These are phyloP conservation scores for Limosa lapponica DNA, from an alignment of 2,797 vertebrate genomes.

Conservation along the genomic window DNA sequence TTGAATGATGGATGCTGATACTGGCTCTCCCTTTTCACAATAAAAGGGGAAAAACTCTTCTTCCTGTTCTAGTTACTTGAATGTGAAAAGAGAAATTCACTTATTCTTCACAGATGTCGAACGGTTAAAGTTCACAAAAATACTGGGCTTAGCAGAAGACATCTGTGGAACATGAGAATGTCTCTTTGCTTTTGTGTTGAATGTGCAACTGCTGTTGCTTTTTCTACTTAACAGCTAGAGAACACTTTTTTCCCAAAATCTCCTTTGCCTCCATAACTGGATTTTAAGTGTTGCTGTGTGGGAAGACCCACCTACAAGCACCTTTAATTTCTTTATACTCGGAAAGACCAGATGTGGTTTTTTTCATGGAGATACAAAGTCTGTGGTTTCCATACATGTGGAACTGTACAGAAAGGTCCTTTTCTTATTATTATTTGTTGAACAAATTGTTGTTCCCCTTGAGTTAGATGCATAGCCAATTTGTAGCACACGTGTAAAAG, in stretches of 20 bases:
- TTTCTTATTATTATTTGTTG: background rate
- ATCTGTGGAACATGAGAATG: slow-evolving; percentile 38
- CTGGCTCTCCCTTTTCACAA: slow-evolving; percentile 8
- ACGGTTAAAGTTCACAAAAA: slow-evolving; percentile 4
- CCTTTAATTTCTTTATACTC: background rate
- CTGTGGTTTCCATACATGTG: slow-evolving; percentile 10
- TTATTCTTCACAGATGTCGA: slow-evolving; percentile 34
- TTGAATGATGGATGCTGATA: background rate
- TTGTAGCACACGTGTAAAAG: background rate
- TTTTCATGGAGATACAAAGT: background rate
- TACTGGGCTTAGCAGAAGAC: background rate
- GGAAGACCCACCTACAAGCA: background rate
- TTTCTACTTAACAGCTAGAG: background rate
- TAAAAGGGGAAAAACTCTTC: slow-evolving; percentile 30
- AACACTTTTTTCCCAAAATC: background rate
- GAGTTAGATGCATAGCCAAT: background rate
- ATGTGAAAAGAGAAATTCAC: slow-evolving; percentile 61
- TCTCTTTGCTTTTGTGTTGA: slow-evolving; percentile 23
- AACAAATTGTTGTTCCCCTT: background rate
- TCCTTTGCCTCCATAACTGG: background rate
- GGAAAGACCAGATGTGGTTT: background rate
- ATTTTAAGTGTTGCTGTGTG: background rate
- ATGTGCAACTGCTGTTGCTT: background rate
- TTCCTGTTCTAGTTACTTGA: slow-evolving; percentile 60
- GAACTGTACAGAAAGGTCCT: background rate